Base-by-base conservation (phyloP, 2,888 invertebrate genomes). In the Pemphredon lugubris region DNA sequence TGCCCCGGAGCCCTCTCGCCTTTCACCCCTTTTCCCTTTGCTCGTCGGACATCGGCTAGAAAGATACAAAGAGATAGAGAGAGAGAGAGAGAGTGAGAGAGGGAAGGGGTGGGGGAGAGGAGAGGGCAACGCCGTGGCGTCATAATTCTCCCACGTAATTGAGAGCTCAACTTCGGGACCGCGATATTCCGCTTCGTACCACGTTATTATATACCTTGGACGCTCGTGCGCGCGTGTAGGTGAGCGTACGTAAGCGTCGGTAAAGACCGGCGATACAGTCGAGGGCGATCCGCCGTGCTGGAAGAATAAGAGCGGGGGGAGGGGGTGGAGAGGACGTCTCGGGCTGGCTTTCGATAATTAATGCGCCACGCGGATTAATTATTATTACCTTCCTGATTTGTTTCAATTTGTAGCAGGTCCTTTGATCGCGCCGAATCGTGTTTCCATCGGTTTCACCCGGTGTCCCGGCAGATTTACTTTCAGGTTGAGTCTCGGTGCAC, bases 341-440 rank as follows among this genome's bases (percentile, higher is more conserved):
- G 39, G 44, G 44, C 57, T n/a, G 54, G 69, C 69, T 39, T 71
- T 59, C 61, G 73, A 73, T 79, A 86, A 88, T 88, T 88, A 88
- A 88, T 86, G 84, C 84, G 79, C 81, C 77, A 65, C 78, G 76
- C 79, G 85, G 84, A 89, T 88, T 89, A 88, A 89, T 89, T 88
- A 88, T 88, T 86, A 87, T 88, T 86, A 86, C 83, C 83, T 77
- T 83, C 73, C 83, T 84, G 87, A 88, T 89, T 89, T 86, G 87
- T 86, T 88, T 88, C 87, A 86, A 87, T 89, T 88, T 87, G 87
- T 83, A 81, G 77, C 71, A 67, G 72, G 74, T 75, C 79, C 87
- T 87, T 88, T 87, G 88, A 87, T 87, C 87, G 75, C 81, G 83
- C 87, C 87, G 86, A 84, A 84, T 81, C 83, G 78, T 84, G 81